These are phyloP conservation scores for Oncorhynchus tshawytscha DNA, from an alignment of 2,113 vertebrate genomes.

Conservation along the genomic window DNA sequence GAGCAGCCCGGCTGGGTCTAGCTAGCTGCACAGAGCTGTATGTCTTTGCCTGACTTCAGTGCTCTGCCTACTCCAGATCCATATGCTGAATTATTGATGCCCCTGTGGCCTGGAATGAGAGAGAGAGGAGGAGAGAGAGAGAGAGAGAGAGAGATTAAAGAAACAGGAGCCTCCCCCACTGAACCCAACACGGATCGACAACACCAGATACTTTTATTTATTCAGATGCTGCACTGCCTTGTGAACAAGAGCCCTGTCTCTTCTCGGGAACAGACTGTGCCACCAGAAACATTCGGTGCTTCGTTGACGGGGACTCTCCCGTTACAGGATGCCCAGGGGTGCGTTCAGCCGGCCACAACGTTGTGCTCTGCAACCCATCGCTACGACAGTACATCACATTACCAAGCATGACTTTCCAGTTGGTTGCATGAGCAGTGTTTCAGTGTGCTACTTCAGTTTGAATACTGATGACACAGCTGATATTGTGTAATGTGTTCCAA, in stretches of 20 bases:
- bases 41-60: slow-evolving; percentile 29
- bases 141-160: slow-evolving; percentile 38
- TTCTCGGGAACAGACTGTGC: slow-evolving; percentile 57
- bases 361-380: background rate
- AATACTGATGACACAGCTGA: background rate
- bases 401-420: no score
- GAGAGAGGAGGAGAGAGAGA: slow-evolving; percentile 5
- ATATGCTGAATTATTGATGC: slow-evolving; percentile 74
- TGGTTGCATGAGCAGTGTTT: background rate
- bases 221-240: no score
- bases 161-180: slow-evolving; percentile 65
- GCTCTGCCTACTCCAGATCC: slow-evolving; percentile 62
- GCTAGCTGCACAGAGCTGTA: slow-evolving; percentile 5
- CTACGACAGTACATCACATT: background rate
- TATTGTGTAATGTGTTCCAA: slow-evolving; percentile 5
- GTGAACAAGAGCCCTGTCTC: no score
- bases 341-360: background rate
- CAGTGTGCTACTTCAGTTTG: background rate
- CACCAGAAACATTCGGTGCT: background rate
- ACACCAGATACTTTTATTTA: slow-evolving; percentile 69
- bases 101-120: no score
- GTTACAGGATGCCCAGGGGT: slow-evolving; percentile 15
- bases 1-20: background rate
- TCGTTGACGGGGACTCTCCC: slow-evolving; percentile 25
- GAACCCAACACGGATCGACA: slow-evolving; percentile 71